Percentiles rank a stretch among this genome's conserved stretches.
Conservation (phyloP, 35 echinoderm and acorn worm genomes). For the Chiridota heheva region DNA sequence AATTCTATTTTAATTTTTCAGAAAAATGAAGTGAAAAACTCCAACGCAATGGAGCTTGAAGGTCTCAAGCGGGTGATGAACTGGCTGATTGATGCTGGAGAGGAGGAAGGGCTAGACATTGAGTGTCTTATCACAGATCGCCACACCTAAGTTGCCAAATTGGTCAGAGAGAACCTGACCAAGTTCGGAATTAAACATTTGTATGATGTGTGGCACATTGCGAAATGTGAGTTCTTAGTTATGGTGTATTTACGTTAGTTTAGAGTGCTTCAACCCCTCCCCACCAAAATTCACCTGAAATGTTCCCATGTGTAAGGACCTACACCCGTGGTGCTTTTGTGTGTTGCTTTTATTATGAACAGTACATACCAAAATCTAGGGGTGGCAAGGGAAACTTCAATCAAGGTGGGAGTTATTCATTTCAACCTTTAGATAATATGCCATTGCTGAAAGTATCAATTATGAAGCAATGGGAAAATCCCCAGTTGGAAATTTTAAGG, state of each 20-base stretch:
- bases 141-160: slow-evolving; percentile 20
- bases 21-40: slow-evolving; percentile 40
- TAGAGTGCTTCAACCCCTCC: background rate
- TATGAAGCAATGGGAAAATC: no score
- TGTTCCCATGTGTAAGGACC: background rate
- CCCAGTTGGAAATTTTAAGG: no score
- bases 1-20: background rate
- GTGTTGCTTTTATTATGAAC: background rate
- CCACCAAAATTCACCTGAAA: background rate
- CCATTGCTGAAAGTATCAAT: no score
- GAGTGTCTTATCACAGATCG: background rate
- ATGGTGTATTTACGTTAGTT: background rate
- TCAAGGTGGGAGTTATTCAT: no score
- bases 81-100: background rate
- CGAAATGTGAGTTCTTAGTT: slow-evolving; percentile 16
- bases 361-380: background rate
- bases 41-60: slow-evolving; percentile 43
- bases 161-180: slow-evolving; percentile 21
- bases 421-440: no score
- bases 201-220: slow-evolving; percentile 50
- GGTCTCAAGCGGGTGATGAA: slow-evolving; percentile 29
- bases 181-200: background rate
- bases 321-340: background rate
- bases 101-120: background rate
- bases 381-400: no score